A percentile compares a stretch with the other conserved stretches of the same genome.
phyloP scores from a whole-genome alignment of 2,113 vertebrate genomes.

The Eublepharis macularius region DNA sequence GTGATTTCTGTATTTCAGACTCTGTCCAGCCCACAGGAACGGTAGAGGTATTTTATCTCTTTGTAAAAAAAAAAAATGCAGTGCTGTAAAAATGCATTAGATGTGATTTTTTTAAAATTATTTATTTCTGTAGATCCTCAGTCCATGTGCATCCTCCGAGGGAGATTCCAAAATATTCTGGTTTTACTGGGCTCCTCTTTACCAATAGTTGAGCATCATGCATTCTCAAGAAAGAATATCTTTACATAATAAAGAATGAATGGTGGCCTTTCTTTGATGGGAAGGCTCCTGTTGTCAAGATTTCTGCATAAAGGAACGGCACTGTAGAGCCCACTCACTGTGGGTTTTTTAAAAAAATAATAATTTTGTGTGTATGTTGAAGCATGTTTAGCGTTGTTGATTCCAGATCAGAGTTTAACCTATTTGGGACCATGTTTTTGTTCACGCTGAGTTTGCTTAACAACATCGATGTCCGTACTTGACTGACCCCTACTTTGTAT shows the following conservation, averaged over 20 bases:
- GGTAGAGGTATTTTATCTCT: conserved; percentile 53
- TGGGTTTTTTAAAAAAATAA: neutral
- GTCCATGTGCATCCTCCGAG: conserved; percentile 42
- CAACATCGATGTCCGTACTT: conserved; percentile 12
- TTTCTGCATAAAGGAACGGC: too few species aligned
- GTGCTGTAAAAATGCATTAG: conserved; percentile 65
- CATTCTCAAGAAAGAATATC: neutral
- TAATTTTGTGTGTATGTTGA: conserved; percentile 13
- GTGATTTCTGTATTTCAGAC: conserved; percentile 62
- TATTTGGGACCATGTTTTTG: conserved; percentile 44
- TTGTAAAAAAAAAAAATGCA: conserved; percentile 59
- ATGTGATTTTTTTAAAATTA: conserved; percentile 62
- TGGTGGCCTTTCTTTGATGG: too few species aligned
- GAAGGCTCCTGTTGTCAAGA: too few species aligned
- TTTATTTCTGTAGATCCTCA: conserved; percentile 64
- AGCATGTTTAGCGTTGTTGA: conserved; percentile 28
- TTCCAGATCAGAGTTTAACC: neutral
- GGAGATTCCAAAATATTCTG: conserved; percentile 31
- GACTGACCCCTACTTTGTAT: conserved; percentile 34
- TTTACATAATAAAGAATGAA: too few species aligned
- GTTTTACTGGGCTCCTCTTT: conserved; percentile 35
- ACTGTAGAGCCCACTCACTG: neutral
- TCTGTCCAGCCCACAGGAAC: conserved; percentile 55
- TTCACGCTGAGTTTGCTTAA: conserved; percentile 4
- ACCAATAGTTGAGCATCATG: conserved; percentile 31